Evolutionary conservation across 2,113 vertebrate genomes (phyloP).

Genomic region (Desmodus rotundus): DNA sequence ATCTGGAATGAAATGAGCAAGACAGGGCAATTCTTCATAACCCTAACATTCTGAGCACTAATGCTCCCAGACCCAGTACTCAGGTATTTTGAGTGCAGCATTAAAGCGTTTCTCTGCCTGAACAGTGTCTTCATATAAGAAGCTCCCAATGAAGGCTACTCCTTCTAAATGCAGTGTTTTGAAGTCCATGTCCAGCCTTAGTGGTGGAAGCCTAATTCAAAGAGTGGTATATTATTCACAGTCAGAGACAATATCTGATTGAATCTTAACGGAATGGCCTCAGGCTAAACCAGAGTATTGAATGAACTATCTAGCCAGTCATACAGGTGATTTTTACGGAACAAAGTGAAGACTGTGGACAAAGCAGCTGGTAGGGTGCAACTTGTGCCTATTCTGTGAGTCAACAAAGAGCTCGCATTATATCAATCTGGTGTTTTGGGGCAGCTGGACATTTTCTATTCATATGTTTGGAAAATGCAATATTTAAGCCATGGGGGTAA

Average conservation of each 20-base stretch:
- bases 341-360: constrained; percentile 27
- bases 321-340: constrained; percentile 45
- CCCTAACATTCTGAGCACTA: not conserved
- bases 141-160: not conserved
- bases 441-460: constrained; percentile 4
- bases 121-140: not conserved
- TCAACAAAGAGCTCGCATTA: constrained; percentile 29
- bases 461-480: constrained; percentile 23
- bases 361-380: constrained; percentile 38
- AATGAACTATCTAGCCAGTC: constrained; percentile 20
- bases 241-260: not conserved
- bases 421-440: not conserved
- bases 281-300: not conserved
- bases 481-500: not conserved
- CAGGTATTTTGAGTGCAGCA: not conserved
- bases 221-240: not conserved
- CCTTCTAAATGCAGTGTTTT: not conserved
- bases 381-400: constrained; percentile 10
- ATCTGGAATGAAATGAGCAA: constrained; percentile 5
- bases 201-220: not conserved
- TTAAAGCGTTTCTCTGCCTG: not conserved
- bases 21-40: not conserved
- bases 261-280: constrained; percentile 25
- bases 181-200: not conserved
- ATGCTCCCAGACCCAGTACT: not conserved